Evolutionary conservation across 2,797 vertebrate species (phyloP).

Genomic region (Melanogrammus aeglefinus): DNA sequence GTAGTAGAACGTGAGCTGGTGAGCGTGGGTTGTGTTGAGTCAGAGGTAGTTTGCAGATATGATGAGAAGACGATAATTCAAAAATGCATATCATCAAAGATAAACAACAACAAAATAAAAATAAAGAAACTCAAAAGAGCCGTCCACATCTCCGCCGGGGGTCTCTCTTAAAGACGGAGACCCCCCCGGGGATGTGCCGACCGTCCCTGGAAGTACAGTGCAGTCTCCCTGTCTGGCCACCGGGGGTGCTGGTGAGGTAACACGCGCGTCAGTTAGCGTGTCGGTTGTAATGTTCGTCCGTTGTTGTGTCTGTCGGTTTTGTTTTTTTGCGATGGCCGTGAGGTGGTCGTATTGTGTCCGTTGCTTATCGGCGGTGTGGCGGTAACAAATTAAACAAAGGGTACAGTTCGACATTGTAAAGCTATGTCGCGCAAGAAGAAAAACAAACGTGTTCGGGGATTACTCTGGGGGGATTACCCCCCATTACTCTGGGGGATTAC

Average conservation of each 20-base stretch:
- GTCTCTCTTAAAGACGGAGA: too few species aligned
- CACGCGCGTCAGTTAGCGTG: background rate
- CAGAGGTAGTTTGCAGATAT: conserved; percentile 90
- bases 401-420: conserved; percentile 47
- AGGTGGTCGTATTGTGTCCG: background rate
- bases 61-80: conserved; percentile 83
- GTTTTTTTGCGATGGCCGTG: background rate
- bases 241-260: conserved; percentile 17
- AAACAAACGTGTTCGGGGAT: conserved; percentile 18
- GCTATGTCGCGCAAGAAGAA: conserved; percentile 47
- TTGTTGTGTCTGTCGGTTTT: background rate
- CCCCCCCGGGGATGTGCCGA: too few species aligned
- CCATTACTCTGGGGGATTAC: too few species aligned
- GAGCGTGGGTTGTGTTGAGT: conserved; percentile 72
- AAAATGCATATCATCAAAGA: conserved; percentile 48
- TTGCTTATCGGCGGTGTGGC: too few species aligned
- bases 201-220: background rate
- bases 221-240: background rate
- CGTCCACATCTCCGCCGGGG: too few species aligned
- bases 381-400: too few species aligned
- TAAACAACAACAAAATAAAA: background rate
- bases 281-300: background rate
- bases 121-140: background rate
- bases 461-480: too few species aligned
- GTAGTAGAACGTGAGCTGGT: conserved; percentile 61